Base-by-base conservation (phyloP, 2,113 vertebrate genomes). In the Pollachius pollachius region DNA sequence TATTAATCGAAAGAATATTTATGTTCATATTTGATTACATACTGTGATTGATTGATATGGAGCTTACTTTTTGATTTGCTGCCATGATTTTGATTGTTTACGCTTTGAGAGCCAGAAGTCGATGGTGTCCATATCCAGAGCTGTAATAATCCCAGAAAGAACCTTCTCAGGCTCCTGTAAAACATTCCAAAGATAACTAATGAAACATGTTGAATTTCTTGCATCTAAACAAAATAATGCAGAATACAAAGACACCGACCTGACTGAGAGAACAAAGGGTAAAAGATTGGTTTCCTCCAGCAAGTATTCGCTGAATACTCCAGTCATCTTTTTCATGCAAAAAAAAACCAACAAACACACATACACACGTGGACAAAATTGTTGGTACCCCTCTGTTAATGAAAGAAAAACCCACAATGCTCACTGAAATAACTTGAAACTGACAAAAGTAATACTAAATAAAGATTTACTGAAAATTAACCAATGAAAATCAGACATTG, bases 281-380 rank as follows among this genome's bases (percentile, higher is more conserved):
- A 63, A 84, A 74, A 4, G 76, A 86, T 16, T 67, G 71, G 60
- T 82, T 77, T 62, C 77, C 80, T 3, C 78, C 85, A 63, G 80
- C 80, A 65, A 71, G 23, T 18, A 82, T 60, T 23, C 60, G 70
- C 67, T 73, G 16, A 62, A 83, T 60, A n/a, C 0, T 5, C 3
- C 57, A 41, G 52, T 15, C 48, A 34, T 67, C 54, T 30, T 63
- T 69, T 15, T 0, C n/a, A 25, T 67, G 77, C 80, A 75, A 70
- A 61, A 67, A 1, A 15, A 5, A 21, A 1, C 23, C 23, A 41
- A 34, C 25, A 52, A 52, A 12, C 18, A 63, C 4, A 11, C 11
- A 70, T n/a, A n/a, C n/a, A n/a, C n/a, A n/a, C n/a, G n/a, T n/a
- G n/a, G n/a, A n/a, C n/a, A n/a, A n/a, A n/a, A n/a, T n/a, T n/a